phyloP scores from a whole-genome alignment of 2,113 vertebrate species.

The Edolisoma coerulescens region DNA sequence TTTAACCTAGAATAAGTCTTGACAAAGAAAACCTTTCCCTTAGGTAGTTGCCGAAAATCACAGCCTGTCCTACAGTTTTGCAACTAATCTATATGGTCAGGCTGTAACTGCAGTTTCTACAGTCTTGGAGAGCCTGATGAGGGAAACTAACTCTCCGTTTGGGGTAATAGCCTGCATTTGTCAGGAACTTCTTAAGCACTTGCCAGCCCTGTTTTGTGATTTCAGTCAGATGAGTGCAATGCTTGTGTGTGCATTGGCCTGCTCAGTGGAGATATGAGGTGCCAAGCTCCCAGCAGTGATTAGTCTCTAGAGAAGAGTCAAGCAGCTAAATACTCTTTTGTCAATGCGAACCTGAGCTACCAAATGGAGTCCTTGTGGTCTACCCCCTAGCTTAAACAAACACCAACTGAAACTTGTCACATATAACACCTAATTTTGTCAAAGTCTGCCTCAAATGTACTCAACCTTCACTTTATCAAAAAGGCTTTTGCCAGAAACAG shows the following conservation, averaged over 20 bases:
- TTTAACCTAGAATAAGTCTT: not conserved
- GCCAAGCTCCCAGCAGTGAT: not conserved
- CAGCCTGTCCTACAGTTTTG: not conserved
- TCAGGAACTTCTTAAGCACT: not conserved
- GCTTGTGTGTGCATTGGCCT: not conserved
- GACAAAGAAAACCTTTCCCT: not conserved
- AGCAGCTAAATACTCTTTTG: slow-evolving; percentile 12
- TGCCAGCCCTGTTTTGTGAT: not conserved
- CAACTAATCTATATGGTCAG: not conserved
- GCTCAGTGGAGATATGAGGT: not conserved
- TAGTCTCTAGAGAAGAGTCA: not conserved
- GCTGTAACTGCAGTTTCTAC: not conserved
- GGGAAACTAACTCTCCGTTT: not conserved
- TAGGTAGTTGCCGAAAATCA: not conserved
- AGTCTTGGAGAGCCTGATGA: not conserved
- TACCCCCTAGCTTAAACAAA: slow-evolving; percentile 35
- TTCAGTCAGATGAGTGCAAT: not conserved
- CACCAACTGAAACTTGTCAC: slow-evolving; percentile 27
- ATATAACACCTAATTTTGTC: slow-evolving; percentile 45
- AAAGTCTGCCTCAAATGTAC: not conserved
- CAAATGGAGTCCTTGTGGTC: slow-evolving; percentile 27
- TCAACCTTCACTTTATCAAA: slow-evolving; percentile 55
- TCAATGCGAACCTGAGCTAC: not conserved
- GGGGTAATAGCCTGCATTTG: not conserved
- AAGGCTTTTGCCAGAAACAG: slow-evolving; percentile 53